Evolutionary conservation across 1,140 invertebrate genomes (phyloP), one percentile per base, ranked within the genome.

Genomic region (Aphelinus certus): DNA sequence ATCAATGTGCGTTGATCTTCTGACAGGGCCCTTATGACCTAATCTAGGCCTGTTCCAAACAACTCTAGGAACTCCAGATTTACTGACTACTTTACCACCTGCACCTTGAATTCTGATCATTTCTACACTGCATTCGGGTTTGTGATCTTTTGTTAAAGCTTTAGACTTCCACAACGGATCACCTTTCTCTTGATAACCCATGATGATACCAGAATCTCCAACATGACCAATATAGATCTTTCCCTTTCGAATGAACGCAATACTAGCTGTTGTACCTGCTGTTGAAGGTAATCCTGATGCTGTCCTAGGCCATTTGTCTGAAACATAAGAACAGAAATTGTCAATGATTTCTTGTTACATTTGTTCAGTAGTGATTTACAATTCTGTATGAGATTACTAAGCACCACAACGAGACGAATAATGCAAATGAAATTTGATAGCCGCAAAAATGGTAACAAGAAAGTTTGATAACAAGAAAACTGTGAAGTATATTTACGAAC

Each of bases 181-280:
- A 65, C 89, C 89, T 67, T 92, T 90, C 76, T 92, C 90, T 83
- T 95, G 93, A 83, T 93, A 93, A 47, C 97, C 97, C 58, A 99
- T 89, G 45, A 97, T 94, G 81, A 99, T 97, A 10, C 93, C 96
- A 0, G 97, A 98, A 87, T 99, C 98, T 42, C 98, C 98, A 49
- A 98, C 97, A 91, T 99, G 98, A 26, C 97, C 97, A 68, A 97
- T 95, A 83, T 98, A 99, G 72, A 99, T 94, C 88, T 99, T 99
- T 26, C 95, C 94, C 80, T 94, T 91, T 76, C 96, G 91, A 81
- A 99, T 97, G 85, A 99, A 98, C 1, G 95, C 96, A 73, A 99
- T 92, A 81, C 95, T 98, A 26, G 97, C 97, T 7, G 98, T 99
- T 9, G 97, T 98, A 2, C 97, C 97, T 0, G 97, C 96, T 3